These are phyloP conservation scores for Drosophila recens DNA, from an alignment of 2,888 invertebrate genomes.

Conservation along the genomic window DNA sequence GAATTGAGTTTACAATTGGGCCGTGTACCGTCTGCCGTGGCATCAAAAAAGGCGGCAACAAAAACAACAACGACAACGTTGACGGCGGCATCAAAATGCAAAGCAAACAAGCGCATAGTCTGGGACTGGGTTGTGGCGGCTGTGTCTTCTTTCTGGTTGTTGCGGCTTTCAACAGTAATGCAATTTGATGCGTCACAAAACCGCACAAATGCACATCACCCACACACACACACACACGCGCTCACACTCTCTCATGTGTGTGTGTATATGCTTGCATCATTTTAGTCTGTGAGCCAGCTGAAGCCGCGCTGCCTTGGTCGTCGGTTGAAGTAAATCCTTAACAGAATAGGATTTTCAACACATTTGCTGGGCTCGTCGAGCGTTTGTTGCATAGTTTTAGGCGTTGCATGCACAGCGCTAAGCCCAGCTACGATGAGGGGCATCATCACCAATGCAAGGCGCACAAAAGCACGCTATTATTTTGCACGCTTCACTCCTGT, in stretches of 20 bases:
- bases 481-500: slow-evolving; percentile 30
- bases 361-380: slow-evolving; percentile 52
- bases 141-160: slow-evolving; percentile 48
- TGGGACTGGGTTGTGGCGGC: slow-evolving; percentile 17
- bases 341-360: slow-evolving; percentile 73
- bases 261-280: slow-evolving; percentile 8
- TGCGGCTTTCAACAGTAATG: slow-evolving; percentile 73
- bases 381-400: slow-evolving; percentile 74
- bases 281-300: slow-evolving; percentile 29
- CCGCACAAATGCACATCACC: slow-evolving; percentile 61
- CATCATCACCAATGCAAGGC: slow-evolving; percentile 48
- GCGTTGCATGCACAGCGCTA: slow-evolving; percentile 59
- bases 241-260: background rate
- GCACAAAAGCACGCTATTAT: slow-evolving; percentile 60
- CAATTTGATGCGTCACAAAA: slow-evolving; percentile 76
- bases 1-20: slow-evolving; percentile 37
- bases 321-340: slow-evolving; percentile 60
- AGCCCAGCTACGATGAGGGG: slow-evolving; percentile 19
- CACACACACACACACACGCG: slow-evolving; percentile 18
- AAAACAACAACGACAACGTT: slow-evolving; percentile 5
- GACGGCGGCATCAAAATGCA: slow-evolving; percentile 69
- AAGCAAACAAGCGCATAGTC: slow-evolving; percentile 64
- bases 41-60: slow-evolving; percentile 24
- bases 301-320: slow-evolving; percentile 6
- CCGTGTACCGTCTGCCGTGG: background rate